Percentiles rank a stretch among this genome's conserved stretches.
Evolutionary conservation across 1,140 invertebrate genomes (phyloP).

Genomic region (Homarus americanus): DNA sequence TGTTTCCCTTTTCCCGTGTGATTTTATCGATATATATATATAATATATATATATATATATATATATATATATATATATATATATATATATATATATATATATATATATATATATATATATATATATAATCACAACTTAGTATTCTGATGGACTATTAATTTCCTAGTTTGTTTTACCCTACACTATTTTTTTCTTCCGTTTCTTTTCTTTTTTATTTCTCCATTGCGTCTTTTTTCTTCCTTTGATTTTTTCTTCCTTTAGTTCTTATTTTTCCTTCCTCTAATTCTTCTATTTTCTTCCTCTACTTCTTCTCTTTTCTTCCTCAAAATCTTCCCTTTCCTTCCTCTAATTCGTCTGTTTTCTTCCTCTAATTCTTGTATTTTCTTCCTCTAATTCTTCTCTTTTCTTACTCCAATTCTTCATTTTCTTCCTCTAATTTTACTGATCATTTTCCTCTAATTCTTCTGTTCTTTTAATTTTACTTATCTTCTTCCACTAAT

Average conservation of each 20-base stretch:
- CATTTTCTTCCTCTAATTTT: too few species aligned
- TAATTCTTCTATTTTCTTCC: neutral
- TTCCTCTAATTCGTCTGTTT: neutral
- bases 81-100: slow-evolving; percentile 15
- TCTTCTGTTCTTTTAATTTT: too few species aligned
- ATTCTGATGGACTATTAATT: neutral
- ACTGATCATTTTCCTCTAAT: too few species aligned
- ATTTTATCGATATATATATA: too few species aligned
- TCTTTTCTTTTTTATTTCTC: neutral
- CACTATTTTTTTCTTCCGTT: too few species aligned
- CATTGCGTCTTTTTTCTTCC: neutral
- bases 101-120: neutral
- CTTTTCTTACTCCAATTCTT: too few species aligned
- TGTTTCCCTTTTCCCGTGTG: too few species aligned
- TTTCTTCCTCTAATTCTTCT: too few species aligned
- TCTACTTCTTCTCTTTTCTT: neutral
- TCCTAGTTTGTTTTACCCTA: neutral
- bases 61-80: neutral
- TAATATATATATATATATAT: slow-evolving; percentile 16
- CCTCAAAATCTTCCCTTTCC: neutral
- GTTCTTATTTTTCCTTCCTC: too few species aligned
- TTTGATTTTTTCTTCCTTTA: too few species aligned
- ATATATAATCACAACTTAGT: neutral
- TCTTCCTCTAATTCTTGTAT: too few species aligned
- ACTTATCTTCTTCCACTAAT: too few species aligned